Percentiles rank a stretch among this genome's conserved stretches.
These are phyloP conservation scores for Cephus pygmeus DNA, from an alignment of 2,888 invertebrate species.

Conservation along the genomic window DNA sequence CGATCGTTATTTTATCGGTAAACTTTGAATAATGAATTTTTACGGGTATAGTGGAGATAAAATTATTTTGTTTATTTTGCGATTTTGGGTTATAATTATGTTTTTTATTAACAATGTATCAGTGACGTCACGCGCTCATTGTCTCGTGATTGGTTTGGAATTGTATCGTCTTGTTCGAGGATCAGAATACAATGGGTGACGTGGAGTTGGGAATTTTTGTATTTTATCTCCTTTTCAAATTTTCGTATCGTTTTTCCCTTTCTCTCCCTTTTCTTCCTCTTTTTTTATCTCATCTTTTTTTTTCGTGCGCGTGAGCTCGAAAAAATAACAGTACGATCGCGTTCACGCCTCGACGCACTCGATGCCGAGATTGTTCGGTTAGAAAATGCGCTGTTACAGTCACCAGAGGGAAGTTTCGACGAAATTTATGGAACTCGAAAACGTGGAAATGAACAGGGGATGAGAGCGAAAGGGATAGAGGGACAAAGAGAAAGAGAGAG, in stretches of 20 bases:
- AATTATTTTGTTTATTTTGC: no score
- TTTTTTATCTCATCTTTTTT: no score
- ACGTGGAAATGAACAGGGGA: neutral
- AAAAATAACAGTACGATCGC: neutral
- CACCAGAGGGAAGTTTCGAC: neutral
- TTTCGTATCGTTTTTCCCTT: neutral
- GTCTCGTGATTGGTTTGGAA: neutral
- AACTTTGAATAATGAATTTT: neutral
- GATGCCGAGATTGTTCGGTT: neutral
- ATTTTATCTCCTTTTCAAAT: neutral
- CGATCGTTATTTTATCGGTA: neutral
- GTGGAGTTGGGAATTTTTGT: neutral
- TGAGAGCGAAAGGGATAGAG: neutral
- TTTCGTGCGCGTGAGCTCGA: neutral
- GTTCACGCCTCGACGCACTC: neutral
- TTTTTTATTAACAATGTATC: neutral
- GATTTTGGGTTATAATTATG: no score
- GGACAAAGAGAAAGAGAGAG: neutral
- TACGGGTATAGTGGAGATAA: no score
- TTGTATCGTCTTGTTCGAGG: neutral
- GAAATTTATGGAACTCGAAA: neutral
- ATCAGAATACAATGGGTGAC: neutral
- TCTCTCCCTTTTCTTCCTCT: neutral
- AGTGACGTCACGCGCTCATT: neutral
- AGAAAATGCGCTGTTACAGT: neutral